These are phyloP conservation scores for Chinchilla lanigera DNA, from an alignment of 2,113 vertebrate genomes.

Conservation along the genomic window DNA sequence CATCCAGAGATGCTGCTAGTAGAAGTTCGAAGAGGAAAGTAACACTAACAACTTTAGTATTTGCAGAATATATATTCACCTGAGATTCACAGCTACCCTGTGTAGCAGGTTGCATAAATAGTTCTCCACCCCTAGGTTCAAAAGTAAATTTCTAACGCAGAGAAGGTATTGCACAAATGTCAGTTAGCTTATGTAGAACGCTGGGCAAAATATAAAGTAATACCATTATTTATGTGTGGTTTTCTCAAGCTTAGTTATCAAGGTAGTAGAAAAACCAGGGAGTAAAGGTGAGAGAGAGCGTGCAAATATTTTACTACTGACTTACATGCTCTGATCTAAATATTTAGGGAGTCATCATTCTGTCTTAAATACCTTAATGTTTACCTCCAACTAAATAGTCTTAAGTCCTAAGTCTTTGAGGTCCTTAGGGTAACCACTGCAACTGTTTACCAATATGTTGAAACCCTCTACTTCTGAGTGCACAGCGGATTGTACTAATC, in stretches of 20 bases:
- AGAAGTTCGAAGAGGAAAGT: conserved; percentile 39
- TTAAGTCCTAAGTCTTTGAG: neutral
- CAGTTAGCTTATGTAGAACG: neutral
- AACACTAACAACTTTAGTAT: conserved; percentile 7
- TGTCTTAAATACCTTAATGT: neutral
- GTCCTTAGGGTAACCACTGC: neutral
- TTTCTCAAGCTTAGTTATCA: neutral
- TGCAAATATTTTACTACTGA: neutral
- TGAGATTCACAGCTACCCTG: neutral
- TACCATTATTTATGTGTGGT: neutral
- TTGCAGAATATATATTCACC: neutral
- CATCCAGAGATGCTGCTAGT: conserved; percentile 2
- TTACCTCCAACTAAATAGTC: neutral
- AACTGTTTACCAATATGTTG: neutral
- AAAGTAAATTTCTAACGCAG: conserved; percentile 1
- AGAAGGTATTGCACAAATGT: neutral
- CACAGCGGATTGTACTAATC: neutral
- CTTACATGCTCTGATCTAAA: neutral
- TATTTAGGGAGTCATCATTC: neutral
- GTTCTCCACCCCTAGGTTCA: neutral
- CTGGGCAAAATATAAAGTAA: neutral
- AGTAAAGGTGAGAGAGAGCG: neutral
- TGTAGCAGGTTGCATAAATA: neutral
- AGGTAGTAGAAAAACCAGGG: neutral
- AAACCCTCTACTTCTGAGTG: neutral